These are phyloP conservation scores for Pygmarrhopalites habei DNA, from an alignment of 1,140 invertebrate genomes.

Conservation along the genomic window DNA sequence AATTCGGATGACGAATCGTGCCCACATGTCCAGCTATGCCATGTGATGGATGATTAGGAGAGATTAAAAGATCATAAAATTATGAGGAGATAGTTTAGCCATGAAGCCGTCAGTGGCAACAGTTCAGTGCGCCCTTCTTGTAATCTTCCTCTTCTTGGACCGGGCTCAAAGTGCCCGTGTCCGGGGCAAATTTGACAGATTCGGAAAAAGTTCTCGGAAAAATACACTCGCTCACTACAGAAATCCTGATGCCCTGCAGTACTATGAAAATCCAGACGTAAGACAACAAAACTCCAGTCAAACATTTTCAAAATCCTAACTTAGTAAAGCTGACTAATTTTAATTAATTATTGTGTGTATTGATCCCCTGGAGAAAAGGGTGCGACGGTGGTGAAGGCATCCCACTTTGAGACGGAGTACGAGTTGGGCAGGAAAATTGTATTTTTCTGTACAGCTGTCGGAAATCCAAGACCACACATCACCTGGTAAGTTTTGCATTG, in stretches of 20 bases:
- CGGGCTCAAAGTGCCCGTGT: slow-evolving; percentile 7
- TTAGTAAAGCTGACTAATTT: not conserved
- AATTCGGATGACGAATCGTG: too few relatives aligned
- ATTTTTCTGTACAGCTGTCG: slow-evolving; percentile 53
- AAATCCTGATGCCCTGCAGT: slow-evolving; percentile 75
- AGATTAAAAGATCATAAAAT: not conserved
- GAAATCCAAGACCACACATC: slow-evolving; percentile 51
- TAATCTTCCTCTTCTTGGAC: slow-evolving; percentile 2
- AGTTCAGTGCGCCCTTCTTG: not conserved
- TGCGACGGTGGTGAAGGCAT: slow-evolving; percentile 51
- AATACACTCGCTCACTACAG: slow-evolving; percentile 74
- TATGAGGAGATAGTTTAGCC: not conserved
- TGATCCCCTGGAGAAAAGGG: slow-evolving; percentile 44
- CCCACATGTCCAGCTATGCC: too few relatives aligned
- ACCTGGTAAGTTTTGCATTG: slow-evolving; percentile 43
- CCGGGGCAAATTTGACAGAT: slow-evolving; percentile 34
- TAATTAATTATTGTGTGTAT: not conserved
- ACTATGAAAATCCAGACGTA: slow-evolving; percentile 80
- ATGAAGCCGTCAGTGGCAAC: not conserved
- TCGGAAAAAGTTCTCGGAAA: slow-evolving; percentile 60
- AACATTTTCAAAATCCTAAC: not conserved
- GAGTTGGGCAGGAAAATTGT: slow-evolving; percentile 53
- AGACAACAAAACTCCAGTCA: slow-evolving; percentile 43
- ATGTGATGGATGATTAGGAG: too few relatives aligned
- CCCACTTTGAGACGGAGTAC: slow-evolving; percentile 56